Percentiles rank a stretch among this genome's conserved stretches.
phyloP scores from a whole-genome alignment of 2,797 vertebrate species.

The Acrossocheilus fasciatus region DNA sequence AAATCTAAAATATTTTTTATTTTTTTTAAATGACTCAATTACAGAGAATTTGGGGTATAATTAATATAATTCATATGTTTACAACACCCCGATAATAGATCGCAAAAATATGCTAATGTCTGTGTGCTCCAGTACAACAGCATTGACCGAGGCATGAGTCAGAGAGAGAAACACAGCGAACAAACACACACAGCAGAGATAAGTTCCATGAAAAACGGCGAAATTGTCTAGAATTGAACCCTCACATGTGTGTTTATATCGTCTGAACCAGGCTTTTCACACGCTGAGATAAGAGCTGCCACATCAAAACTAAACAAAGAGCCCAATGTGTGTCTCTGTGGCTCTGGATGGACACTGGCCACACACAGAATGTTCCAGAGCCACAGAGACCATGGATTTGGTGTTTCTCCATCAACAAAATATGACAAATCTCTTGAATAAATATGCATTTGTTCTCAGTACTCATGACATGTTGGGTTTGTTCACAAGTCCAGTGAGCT shows the following conservation, averaged over 20 bases:
- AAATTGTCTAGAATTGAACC: constrained; percentile 73
- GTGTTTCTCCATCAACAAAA: constrained; percentile 19
- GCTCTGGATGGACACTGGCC: constrained; percentile 9
- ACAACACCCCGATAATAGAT: background rate
- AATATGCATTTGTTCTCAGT: background rate
- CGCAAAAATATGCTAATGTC: background rate
- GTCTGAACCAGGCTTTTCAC: constrained; percentile 62
- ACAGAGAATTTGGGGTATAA: background rate
- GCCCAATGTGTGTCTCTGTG: constrained; percentile 59
- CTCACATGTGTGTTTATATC: constrained; percentile 58
- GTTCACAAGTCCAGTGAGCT: background rate
- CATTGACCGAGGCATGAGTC: background rate
- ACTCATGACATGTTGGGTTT: background rate
- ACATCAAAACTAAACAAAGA: constrained; percentile 63
- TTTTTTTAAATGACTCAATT: background rate
- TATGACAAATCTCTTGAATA: constrained; percentile 2
- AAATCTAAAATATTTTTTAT: background rate
- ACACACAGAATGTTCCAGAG: background rate
- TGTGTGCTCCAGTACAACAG: background rate
- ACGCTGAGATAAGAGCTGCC: constrained; percentile 38
- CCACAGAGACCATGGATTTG: background rate
- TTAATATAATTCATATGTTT: background rate
- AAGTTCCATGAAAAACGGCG: constrained; percentile 61
- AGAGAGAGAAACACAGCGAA: constrained; percentile 1
- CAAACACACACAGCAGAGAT: constrained; percentile 19